Evolutionary conservation across 2,797 vertebrate species (phyloP).

Genomic region (Streptopelia turtur): DNA sequence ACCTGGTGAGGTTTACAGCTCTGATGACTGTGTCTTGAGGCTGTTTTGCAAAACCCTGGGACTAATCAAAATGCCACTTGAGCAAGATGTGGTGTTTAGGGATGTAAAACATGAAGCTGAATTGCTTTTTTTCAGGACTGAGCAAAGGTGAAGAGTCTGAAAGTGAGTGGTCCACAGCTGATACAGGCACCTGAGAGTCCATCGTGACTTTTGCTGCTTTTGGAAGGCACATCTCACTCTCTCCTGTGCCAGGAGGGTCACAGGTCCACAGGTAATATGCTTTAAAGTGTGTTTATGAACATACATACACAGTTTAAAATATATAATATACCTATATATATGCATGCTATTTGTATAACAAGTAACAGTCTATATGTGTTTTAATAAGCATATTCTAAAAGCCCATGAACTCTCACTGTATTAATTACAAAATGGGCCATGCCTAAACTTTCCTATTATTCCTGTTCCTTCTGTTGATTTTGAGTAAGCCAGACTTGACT

Average conservation of each 20-base stretch:
- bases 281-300: background rate
- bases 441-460: background rate
- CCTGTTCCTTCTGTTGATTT: background rate
- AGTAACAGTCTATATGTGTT: background rate
- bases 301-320: background rate
- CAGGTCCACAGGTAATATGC: background rate
- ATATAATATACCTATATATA: background rate
- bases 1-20: background rate
- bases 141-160: background rate
- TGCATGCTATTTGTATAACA: background rate
- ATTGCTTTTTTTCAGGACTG: background rate
- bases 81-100: background rate
- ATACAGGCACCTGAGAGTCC: background rate
- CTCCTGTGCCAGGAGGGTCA: background rate
- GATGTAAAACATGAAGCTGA: background rate
- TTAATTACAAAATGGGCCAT: background rate
- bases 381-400: background rate
- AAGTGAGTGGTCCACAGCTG: background rate
- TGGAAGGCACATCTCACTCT: background rate
- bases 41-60: accelerated
- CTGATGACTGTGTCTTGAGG: background rate
- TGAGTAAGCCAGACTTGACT: background rate
- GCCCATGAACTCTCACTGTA: background rate
- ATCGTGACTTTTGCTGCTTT: accelerated
- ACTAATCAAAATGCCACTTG: background rate